phyloP scores from a whole-genome alignment of 2,113 vertebrate genomes.

The Pluvianellus socialis region DNA sequence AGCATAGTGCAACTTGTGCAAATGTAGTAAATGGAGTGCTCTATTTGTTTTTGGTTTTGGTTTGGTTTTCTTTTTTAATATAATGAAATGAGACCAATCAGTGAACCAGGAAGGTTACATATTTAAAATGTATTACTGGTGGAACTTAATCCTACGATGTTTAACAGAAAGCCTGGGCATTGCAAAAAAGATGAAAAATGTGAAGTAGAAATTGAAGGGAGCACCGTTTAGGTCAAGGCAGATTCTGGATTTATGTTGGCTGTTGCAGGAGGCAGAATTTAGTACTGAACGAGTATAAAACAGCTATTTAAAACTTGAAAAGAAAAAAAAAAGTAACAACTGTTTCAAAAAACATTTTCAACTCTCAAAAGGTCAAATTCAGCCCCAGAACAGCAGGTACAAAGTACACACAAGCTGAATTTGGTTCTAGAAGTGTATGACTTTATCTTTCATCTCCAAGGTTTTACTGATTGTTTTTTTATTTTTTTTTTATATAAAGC shows the following conservation, averaged over 20 bases:
- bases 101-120: background rate
- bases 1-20: background rate
- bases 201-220: background rate
- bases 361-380: constrained; percentile 19
- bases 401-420: constrained; percentile 3
- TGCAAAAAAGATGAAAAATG: background rate
- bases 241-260: background rate
- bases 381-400: constrained; percentile 11
- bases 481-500: background rate
- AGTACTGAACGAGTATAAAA: background rate
- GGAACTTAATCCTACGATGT: background rate
- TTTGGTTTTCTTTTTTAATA: background rate
- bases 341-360: background rate
- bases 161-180: background rate
- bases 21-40: background rate
- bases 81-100: background rate
- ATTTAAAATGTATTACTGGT: background rate
- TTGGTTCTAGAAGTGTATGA: constrained; percentile 15
- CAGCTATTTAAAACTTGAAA: constrained; percentile 4
- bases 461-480: background rate
- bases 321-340: background rate
- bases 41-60: background rate
- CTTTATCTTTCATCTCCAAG: constrained; percentile 40
- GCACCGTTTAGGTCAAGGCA: background rate
- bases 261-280: background rate